Evolutionary conservation across 2,888 invertebrate species (phyloP), one percentile per base, ranked within the genome.

Genomic region (Drosophila setosimentum): DNA sequence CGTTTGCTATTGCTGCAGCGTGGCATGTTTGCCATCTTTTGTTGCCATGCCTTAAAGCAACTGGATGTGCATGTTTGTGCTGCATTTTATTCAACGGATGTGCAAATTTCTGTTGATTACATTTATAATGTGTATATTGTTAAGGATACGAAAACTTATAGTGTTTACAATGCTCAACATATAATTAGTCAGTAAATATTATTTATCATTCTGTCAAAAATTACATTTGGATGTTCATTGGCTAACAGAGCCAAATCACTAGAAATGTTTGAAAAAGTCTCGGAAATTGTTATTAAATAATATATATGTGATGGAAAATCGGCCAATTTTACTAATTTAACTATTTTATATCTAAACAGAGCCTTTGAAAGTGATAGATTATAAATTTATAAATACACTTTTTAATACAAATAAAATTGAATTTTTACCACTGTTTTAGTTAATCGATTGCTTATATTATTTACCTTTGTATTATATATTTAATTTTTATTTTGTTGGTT

Each of bases 11-110:
- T 61, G 64, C 24, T 60, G 59, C 59, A 4, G 57, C 30, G 13
- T 40, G 21, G 30, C 24, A 48, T 71, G 59, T 63, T 70, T 63
- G 86, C 65, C 72, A 50, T 66, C 51, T 68, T 51, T 58, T 68
- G 50, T 54, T 64, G 61, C 24, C 30, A 62, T 58, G 70, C 85
- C 68, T 87, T 68, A 82, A 89, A 74, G 76, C 73, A 60, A 33
- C 40, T 79, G 90, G 88, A 89, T 82, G 79, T 73, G 73, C 59
- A 72, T 64, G 76, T 72, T 85, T 87, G 72, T 83, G 62, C 53
- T 50, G 57, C 68, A 72, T 70, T 80, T 87, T 74, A 66, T 64
- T 71, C 64, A 24, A 33, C 57, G 73, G 69, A 87, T 64, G 66
- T 61, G 24, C 32, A 68, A 68, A 53, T 70, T 63, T 45, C 10